These are phyloP conservation scores for Rattus rattus DNA, from an alignment of 2,113 vertebrate genomes.

Conservation along the genomic window DNA sequence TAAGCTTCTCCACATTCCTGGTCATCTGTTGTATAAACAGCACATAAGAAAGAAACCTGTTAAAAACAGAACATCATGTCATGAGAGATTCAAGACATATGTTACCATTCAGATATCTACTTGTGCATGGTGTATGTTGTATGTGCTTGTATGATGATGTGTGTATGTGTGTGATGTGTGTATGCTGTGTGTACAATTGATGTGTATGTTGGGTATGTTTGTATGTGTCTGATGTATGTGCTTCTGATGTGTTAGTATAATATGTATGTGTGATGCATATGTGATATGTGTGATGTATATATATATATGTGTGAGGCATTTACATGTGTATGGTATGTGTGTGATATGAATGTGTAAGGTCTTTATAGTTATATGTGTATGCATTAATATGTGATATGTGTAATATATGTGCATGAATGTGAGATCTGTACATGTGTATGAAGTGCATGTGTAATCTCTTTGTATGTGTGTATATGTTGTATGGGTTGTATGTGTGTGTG, in stretches of 20 bases:
- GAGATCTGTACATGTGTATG: no score
- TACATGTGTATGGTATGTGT: neutral
- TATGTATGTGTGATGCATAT: neutral
- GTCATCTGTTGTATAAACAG: neutral
- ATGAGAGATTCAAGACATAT: neutral
- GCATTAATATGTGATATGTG: neutral
- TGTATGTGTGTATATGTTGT: neutral
- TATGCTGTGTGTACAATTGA: neutral
- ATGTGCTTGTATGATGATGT: neutral
- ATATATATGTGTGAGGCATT: neutral
- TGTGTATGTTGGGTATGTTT: neutral
- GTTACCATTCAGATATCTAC: neutral
- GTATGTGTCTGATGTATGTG: neutral
- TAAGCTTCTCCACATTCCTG: neutral
- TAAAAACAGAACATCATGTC: slow-evolving; percentile 9
- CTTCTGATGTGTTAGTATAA: neutral
- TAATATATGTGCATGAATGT: neutral
- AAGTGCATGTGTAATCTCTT: neutral
- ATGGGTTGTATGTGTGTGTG: neutral
- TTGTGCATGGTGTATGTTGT: neutral
- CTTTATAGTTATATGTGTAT: neutral
- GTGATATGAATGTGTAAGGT: neutral
- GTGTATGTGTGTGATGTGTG: neutral
- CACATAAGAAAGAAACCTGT: neutral
- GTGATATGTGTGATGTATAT: neutral